phyloP scores from a whole-genome alignment of 2,888 invertebrate species.

The Agrypnus murinus region DNA sequence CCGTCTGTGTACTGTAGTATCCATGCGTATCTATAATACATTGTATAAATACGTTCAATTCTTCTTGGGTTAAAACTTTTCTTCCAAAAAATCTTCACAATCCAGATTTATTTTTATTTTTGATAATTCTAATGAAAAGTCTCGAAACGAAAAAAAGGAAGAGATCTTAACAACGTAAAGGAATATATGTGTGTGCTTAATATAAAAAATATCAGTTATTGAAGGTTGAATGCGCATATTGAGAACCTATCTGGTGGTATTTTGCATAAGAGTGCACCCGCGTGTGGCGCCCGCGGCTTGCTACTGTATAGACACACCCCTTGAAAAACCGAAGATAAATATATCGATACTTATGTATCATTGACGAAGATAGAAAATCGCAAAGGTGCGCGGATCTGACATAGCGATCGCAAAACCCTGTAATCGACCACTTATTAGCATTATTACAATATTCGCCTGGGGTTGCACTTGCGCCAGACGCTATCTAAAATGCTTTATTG shows the following conservation, averaged over 20 bases:
- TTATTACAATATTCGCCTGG: constrained; percentile 63
- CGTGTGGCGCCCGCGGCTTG: constrained; percentile 62
- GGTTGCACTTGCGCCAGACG: constrained; percentile 55
- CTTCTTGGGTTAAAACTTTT: no score
- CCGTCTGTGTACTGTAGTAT: constrained; percentile 47
- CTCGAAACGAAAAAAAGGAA: no score
- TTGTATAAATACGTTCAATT: neutral
- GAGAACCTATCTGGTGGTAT: constrained; percentile 54
- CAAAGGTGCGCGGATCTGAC: constrained; percentile 62
- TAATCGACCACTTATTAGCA: constrained; percentile 67
- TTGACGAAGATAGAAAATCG: constrained; percentile 58
- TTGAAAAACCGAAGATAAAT: constrained; percentile 57
- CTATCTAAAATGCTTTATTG: constrained; percentile 55
- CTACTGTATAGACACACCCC: constrained; percentile 68
- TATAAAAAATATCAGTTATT: neutral
- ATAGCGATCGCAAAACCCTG: constrained; percentile 65
- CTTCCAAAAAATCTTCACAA: no score
- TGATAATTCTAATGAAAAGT: no score
- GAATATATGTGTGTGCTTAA: no score
- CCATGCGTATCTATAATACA: constrained; percentile 39
- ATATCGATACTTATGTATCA: constrained; percentile 49
- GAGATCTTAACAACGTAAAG: no score
- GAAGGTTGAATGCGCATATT: constrained; percentile 37
- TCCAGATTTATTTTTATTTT: no score
- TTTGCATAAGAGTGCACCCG: constrained; percentile 65